Conservation (phyloP, 2,113 vertebrate genomes). For the Lepisosteus osseus region DNA sequence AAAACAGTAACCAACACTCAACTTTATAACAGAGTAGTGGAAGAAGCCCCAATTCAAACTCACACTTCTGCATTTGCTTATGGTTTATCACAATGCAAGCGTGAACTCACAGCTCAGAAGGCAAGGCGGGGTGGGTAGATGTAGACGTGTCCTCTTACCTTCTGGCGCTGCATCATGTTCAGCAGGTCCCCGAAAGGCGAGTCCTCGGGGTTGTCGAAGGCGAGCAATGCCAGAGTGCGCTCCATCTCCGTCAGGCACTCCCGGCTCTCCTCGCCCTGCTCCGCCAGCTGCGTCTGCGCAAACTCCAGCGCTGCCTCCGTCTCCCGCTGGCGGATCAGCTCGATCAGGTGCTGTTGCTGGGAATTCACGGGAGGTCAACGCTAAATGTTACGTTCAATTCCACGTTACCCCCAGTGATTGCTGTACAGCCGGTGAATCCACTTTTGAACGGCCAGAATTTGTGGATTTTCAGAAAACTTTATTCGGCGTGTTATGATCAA, state of each 20-base stretch:
- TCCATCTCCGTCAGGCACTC: slow-evolving; percentile 98
- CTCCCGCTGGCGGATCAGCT: slow-evolving; percentile 93
- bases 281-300: slow-evolving; percentile 93
- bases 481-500: too few species aligned
- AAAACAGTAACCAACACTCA: not conserved
- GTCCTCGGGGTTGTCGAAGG: slow-evolving; percentile 94
- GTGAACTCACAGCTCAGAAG: not conserved
- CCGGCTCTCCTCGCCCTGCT: slow-evolving; percentile 95
- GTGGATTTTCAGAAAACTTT: too few species aligned
- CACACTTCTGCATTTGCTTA: not conserved
- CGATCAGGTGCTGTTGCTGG: slow-evolving; percentile 96
- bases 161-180: slow-evolving; percentile 96
- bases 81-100: not conserved
- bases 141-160: slow-evolving; percentile 60
- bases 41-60: too few species aligned
- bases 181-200: slow-evolving; percentile 95
- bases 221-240: slow-evolving; percentile 87
- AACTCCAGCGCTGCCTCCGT: slow-evolving; percentile 95
- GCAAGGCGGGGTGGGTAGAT: not conserved
- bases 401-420: too few species aligned
- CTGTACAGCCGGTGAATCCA: too few species aligned
- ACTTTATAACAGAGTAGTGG: not conserved
- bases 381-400: too few species aligned
- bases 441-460: too few species aligned
- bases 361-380: not conserved